phyloP scores from a whole-genome alignment of 2,888 invertebrate species.

The Apamea anceps region DNA sequence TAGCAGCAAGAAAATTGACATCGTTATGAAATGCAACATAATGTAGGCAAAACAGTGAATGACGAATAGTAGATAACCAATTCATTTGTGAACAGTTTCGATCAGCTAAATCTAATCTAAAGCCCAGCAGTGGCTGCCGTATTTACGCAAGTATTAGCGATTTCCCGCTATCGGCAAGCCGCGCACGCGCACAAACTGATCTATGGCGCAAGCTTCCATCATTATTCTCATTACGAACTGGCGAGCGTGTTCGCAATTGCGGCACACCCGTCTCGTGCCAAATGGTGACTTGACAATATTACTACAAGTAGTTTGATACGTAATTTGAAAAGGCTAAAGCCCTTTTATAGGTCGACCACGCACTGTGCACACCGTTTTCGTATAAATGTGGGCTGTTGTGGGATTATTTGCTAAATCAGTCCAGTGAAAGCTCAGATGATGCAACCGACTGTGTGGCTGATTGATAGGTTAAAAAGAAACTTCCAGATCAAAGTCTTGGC shows the following conservation, averaged over 20 bases:
- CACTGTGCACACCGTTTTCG: constrained; percentile 45
- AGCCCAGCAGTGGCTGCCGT: constrained; percentile 77
- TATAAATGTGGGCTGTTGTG: constrained; percentile 49
- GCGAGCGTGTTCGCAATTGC: constrained; percentile 79
- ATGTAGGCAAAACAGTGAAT: constrained; percentile 61
- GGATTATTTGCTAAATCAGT: constrained; percentile 50
- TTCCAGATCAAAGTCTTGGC: constrained; percentile 39
- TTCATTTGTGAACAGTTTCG: constrained; percentile 65
- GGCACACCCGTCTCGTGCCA: constrained; percentile 76
- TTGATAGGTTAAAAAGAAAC: constrained; percentile 42
- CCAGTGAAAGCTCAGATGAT: constrained; percentile 53
- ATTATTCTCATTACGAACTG: constrained; percentile 85
- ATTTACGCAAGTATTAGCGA: constrained; percentile 88
- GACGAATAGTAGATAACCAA: constrained; percentile 68
- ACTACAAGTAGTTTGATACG: constrained; percentile 69
- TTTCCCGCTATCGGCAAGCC: constrained; percentile 83
- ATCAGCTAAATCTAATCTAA: constrained; percentile 75
- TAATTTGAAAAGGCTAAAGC: constrained; percentile 64
- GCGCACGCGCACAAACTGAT: constrained; percentile 82
- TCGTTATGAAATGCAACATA: constrained; percentile 49
- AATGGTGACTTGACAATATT: constrained; percentile 78
- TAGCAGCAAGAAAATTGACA: constrained; percentile 34
- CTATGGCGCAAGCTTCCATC: constrained; percentile 86
- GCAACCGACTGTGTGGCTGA: constrained; percentile 40
- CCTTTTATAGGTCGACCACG: constrained; percentile 59